These are phyloP conservation scores for Austrolebias charrua DNA, from an alignment of 2,797 vertebrate species.

Conservation along the genomic window DNA sequence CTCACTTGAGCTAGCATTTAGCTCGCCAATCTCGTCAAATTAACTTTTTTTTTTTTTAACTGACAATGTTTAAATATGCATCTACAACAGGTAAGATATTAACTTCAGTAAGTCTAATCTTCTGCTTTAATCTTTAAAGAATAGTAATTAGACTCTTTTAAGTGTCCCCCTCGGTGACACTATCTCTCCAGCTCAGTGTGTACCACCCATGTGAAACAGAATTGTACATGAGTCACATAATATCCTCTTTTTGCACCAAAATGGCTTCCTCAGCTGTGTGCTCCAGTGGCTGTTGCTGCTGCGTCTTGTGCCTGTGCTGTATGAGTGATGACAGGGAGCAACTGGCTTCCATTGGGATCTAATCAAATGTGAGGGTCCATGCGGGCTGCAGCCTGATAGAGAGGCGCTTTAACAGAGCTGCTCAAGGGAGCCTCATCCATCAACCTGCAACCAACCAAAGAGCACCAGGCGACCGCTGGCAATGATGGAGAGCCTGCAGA, in stretches of 20 bases:
- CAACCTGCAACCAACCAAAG: slow-evolving; percentile 75
- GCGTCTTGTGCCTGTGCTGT: slow-evolving; percentile 54
- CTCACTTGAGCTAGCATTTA: too few species aligned
- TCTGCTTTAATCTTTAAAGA: slow-evolving; percentile 24
- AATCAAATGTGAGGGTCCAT: slow-evolving; percentile 78
- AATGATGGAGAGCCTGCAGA: slow-evolving; percentile 72
- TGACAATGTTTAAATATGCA: too few species aligned
- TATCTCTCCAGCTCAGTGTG: slow-evolving; percentile 46
- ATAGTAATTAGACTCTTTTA: slow-evolving; percentile 44
- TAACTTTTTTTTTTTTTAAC: too few species aligned
- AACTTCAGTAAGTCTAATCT: too few species aligned
- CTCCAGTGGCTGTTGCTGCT: slow-evolving; percentile 55
- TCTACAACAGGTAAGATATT: too few species aligned
- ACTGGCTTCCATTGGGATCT: slow-evolving; percentile 77
- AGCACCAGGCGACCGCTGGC: slow-evolving; percentile 63
- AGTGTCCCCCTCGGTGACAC: slow-evolving; percentile 23
- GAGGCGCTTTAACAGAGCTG: slow-evolving; percentile 76
- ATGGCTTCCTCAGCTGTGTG: slow-evolving; percentile 63
- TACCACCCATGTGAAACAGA: slow-evolving; percentile 60
- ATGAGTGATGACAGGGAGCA: slow-evolving; percentile 75
- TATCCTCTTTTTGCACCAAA: slow-evolving; percentile 61
- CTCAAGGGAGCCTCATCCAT: slow-evolving; percentile 78
- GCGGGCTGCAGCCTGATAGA: slow-evolving; percentile 71
- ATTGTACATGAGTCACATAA: slow-evolving; percentile 63
- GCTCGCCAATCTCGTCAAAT: too few species aligned